Base-by-base conservation (phyloP, 1,140 invertebrate genomes). In the Lordiphosa collinella region DNA sequence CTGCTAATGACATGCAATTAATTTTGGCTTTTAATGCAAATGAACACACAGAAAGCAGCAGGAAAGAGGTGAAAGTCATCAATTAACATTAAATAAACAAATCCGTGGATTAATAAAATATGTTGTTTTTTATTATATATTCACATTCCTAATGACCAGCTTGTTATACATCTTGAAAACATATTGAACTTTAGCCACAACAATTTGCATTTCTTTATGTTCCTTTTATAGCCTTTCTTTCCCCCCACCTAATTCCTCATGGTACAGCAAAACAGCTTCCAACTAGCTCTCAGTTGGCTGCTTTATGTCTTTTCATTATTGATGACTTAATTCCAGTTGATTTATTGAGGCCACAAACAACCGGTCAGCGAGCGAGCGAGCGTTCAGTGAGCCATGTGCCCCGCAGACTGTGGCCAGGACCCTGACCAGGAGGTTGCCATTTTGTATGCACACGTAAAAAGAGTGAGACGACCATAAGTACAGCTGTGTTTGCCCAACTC, bases 321-420 rank as follows among this genome's bases (percentile, higher is more conserved):
- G 76, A 80, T 80, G 76, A 70, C 76, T 80, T 80, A 80, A 80
- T 80, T 82, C 76, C 76, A 25, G 66, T 80, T 80, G 76, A 80
- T 80, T 80, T 80, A 80, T 80, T 82, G 76, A 82, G 76, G 76
- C 76, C 76, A 80, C 76, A 80, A 82, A 76, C 76, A 80, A 61
- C 70, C 70, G 71, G 60, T 59, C 63, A 65, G 51, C 22, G 36
- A 31, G 49, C 8, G 53, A 56, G 41, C 40, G 36, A 38, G 10
- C 34, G 37, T 36, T 43, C 51, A 55, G 48, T 47, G 44, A 57
- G 56, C 47, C 41, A 52, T 55, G 55, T 40, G 32, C 29, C 35
- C 53, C 14, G 14, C 53, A 35, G 50, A 47, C 35, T 56, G 50
- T 22, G 53, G 34, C 50, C 48, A 36, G 51, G 13, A 51, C 14